Conservation (phyloP, 2,113 vertebrate genomes). For the Myotis yumanensis region DNA sequence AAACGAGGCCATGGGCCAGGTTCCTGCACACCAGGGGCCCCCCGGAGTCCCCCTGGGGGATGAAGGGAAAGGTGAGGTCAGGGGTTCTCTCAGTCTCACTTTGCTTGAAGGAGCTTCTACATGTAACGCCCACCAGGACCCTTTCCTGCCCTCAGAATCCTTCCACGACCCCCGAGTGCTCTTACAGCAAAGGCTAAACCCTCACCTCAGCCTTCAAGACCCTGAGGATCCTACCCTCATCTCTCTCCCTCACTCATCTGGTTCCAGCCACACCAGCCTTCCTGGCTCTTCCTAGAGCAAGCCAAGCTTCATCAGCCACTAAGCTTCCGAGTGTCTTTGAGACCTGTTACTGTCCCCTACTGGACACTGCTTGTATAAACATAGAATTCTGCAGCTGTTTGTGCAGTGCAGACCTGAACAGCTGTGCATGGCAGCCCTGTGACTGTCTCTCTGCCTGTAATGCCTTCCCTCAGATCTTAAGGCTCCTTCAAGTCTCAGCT, state of each 20-base stretch:
- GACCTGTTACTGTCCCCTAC: not conserved
- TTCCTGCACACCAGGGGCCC: conserved; percentile 81
- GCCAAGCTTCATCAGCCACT: not conserved
- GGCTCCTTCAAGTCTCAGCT: not conserved
- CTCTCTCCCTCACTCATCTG: rapidly evolving
- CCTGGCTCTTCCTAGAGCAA: conserved; percentile 10
- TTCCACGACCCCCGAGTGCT: not conserved
- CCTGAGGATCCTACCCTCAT: not conserved
- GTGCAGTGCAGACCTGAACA: not conserved
- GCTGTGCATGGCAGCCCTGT: not conserved
- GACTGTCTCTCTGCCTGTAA: not conserved
- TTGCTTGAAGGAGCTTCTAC: not conserved
- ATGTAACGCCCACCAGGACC: not conserved
- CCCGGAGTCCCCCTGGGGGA: conserved; percentile 82
- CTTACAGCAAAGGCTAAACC: not conserved
- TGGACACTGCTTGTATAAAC: not conserved
- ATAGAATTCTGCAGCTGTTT: not conserved
- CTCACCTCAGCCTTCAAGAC: not conserved
- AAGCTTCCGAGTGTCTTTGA: not conserved
- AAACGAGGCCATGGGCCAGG: conserved; percentile 78
- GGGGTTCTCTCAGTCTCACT: not conserved
- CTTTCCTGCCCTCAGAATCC: not conserved
- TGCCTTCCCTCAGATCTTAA: not conserved
- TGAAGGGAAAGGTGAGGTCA: not conserved
- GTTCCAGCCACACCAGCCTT: conserved; percentile 49